phyloP scores from a whole-genome alignment of 1,140 invertebrate species.

The Hormaphis cornu region DNA sequence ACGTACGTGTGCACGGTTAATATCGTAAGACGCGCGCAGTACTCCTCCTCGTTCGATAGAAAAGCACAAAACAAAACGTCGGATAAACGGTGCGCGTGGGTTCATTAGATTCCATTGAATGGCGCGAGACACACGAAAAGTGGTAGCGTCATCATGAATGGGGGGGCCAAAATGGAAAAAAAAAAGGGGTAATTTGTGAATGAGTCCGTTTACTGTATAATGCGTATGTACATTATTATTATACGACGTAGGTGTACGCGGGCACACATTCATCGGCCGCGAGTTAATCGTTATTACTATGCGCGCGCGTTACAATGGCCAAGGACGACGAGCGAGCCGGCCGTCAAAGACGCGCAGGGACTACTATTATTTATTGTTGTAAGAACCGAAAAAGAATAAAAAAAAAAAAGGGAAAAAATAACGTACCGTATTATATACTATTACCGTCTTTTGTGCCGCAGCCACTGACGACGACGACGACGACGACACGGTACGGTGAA shows the following conservation, averaged over 20 bases:
- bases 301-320: too few relatives aligned
- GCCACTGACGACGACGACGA: too few relatives aligned
- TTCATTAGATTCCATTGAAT: slow-evolving; percentile 17
- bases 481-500: too few relatives aligned
- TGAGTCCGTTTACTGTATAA: slow-evolving; percentile 9
- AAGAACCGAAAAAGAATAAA: too few relatives aligned
- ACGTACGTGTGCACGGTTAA: not conserved
- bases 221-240: not conserved
- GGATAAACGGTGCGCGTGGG: slow-evolving; percentile 12
- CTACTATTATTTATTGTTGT: too few relatives aligned
- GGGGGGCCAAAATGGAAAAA: too few relatives aligned
- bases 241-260: not conserved
- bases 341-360: too few relatives aligned
- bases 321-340: too few relatives aligned
- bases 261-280: not conserved
- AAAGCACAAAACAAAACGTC: not conserved
- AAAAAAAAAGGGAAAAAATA: too few relatives aligned
- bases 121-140: not conserved
- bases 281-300: slow-evolving; percentile 27
- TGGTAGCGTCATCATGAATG: not conserved
- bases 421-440: too few relatives aligned
- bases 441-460: too few relatives aligned
- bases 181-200: slow-evolving; percentile 31
- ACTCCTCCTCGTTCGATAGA: not conserved
- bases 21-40: not conserved